A percentile compares a stretch with the other conserved stretches of the same genome.
Evolutionary conservation across 2,113 vertebrate species (phyloP).

Genomic region (Callopanchax toddi): DNA sequence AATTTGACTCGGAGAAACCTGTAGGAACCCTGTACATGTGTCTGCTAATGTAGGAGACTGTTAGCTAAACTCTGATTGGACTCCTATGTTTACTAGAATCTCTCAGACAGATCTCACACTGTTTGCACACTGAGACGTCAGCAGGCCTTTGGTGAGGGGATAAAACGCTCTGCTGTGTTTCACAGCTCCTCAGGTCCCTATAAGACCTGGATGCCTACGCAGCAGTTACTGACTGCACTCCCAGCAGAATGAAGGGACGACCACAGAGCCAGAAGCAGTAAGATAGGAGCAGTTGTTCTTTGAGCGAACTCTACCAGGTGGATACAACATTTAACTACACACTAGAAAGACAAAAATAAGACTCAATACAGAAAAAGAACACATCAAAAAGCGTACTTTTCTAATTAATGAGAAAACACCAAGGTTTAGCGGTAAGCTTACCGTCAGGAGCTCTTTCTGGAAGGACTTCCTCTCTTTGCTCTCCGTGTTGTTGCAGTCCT

Average conservation of each 20-base stretch:
- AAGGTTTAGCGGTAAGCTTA: constrained; percentile 72
- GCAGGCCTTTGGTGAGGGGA: background rate
- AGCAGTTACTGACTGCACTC: constrained; percentile 66
- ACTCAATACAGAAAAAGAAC: constrained; percentile 3
- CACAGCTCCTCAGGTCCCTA: constrained; percentile 39
- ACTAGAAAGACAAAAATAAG: constrained; percentile 20
- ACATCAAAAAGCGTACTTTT: constrained; percentile 5
- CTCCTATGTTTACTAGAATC: too few relatives aligned
- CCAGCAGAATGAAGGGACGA: constrained; percentile 44
- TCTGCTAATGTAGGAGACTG: too few relatives aligned
- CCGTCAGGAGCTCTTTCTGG: constrained; percentile 95
- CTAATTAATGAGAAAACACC: constrained; percentile 14
- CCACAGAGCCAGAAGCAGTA: constrained; percentile 24
- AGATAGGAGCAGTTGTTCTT: background rate
- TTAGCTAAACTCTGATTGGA: too few relatives aligned
- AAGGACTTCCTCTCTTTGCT: constrained; percentile 93
- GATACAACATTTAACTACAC: constrained; percentile 3
- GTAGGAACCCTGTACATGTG: too few relatives aligned
- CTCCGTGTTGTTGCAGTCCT: constrained; percentile 91
- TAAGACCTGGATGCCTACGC: constrained; percentile 40
- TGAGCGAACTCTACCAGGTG: background rate
- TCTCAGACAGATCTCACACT: too few relatives aligned
- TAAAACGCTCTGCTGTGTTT: constrained; percentile 47
- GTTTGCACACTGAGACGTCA: constrained; percentile 17
- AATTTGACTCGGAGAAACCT: too few relatives aligned